Conservation (phyloP, 2,113 vertebrate genomes). For the Macquaria australasica region DNA sequence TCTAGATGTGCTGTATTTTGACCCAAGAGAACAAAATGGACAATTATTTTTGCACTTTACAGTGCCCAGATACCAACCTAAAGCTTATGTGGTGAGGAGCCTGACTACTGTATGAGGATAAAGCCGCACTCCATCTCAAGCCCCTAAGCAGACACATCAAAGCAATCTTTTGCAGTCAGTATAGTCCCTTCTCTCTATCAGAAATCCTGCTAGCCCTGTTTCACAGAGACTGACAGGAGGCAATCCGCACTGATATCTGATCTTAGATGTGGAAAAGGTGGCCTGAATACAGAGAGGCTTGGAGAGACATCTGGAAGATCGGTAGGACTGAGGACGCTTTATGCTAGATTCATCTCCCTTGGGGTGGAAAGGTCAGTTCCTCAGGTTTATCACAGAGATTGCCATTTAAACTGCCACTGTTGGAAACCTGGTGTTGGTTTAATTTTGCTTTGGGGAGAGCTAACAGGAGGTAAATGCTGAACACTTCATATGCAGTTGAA, state of each 20-base stretch:
- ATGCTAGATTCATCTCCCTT: conserved; percentile 46
- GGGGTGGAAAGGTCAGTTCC: conserved; percentile 41
- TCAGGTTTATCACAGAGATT: conserved; percentile 34
- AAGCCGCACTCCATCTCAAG: conserved; percentile 52
- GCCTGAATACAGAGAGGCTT: conserved; percentile 70
- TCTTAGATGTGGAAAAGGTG: conserved; percentile 61
- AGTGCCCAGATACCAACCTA: neutral
- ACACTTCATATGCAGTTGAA: neutral
- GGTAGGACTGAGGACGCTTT: conserved; percentile 44
- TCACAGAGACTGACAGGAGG: conserved; percentile 76
- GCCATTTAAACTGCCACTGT: conserved; percentile 33
- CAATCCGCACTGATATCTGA: conserved; percentile 73
- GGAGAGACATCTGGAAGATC: conserved; percentile 49
- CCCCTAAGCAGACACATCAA: conserved; percentile 66
- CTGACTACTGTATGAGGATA: conserved; percentile 38
- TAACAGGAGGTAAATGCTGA: conserved; percentile 13
- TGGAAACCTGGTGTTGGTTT: conserved; percentile 36
- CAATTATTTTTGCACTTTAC: neutral
- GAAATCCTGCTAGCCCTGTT: conserved; percentile 69
- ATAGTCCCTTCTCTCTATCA: conserved; percentile 65
- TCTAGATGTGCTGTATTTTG: neutral
- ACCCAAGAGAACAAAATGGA: conserved; percentile 1
- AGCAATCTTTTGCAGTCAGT: conserved; percentile 64
- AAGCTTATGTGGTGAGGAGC: conserved; percentile 38
- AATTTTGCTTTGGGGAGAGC: conserved; percentile 14